Evolutionary conservation across 2,797 vertebrate genomes (phyloP).

Genomic region (Mormyrus hasselquistii): DNA sequence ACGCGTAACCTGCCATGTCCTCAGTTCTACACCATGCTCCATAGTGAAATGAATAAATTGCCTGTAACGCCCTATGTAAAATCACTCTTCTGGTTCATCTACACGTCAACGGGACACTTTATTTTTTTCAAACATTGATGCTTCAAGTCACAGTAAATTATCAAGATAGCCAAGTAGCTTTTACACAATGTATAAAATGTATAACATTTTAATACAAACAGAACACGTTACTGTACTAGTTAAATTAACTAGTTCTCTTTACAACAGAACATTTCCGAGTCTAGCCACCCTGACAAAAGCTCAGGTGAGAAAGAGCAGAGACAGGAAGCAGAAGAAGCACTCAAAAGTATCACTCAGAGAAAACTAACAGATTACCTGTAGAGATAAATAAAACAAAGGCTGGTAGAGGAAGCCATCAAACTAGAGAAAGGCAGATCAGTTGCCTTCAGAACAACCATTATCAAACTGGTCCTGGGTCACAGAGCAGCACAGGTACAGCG

Average conservation of each 20-base stretch:
- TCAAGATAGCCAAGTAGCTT: background rate
- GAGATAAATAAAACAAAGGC: slow-evolving; percentile 12
- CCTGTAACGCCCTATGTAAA: background rate
- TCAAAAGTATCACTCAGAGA: background rate
- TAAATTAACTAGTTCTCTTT: background rate
- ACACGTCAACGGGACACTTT: background rate
- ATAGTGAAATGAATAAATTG: background rate
- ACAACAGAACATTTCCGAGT: background rate
- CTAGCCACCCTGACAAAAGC: background rate
- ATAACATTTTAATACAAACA: background rate
- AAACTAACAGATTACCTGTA: background rate
- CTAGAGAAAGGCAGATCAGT: background rate
- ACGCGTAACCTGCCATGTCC: background rate
- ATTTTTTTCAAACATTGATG: background rate
- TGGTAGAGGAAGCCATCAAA: background rate
- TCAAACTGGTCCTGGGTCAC: slow-evolving; percentile 10
- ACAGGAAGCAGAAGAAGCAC: background rate
- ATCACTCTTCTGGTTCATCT: background rate
- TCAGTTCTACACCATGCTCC: background rate
- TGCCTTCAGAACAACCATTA: background rate
- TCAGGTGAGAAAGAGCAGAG: background rate
- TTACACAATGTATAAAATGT: slow-evolving; percentile 7
- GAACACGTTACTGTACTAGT: background rate
- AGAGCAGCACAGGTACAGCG: slow-evolving; percentile 1
- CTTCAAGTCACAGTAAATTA: slow-evolving; percentile 2